Percentiles rank a stretch among this genome's conserved stretches.
Evolutionary conservation across 2,888 invertebrate species (phyloP).

Genomic region (Clistopyga incitator): DNA sequence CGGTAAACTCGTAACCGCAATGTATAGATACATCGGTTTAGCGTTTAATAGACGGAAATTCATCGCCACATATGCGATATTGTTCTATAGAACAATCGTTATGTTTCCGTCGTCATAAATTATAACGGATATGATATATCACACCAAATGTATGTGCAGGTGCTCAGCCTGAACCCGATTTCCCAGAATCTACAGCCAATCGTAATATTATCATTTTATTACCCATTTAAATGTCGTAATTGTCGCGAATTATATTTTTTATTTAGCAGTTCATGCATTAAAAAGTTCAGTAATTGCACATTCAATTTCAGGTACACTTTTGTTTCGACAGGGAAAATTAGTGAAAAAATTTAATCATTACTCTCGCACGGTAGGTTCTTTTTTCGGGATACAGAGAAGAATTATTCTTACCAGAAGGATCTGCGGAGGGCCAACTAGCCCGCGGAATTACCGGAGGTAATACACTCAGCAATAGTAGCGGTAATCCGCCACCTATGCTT

Average conservation of each 20-base stretch:
- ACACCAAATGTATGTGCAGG: not conserved
- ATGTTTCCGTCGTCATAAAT: not conserved
- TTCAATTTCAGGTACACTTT: too few relatives aligned
- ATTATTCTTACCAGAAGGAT: slow-evolving; percentile 83
- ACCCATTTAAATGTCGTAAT: not conserved
- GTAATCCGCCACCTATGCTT: slow-evolving; percentile 89
- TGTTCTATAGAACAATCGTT: not conserved
- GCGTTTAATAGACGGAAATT: not conserved
- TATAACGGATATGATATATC: not conserved
- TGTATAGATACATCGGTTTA: not conserved
- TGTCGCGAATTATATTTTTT: too few relatives aligned
- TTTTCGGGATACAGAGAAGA: not conserved
- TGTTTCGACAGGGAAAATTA: too few relatives aligned
- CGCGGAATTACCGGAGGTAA: slow-evolving; percentile 91
- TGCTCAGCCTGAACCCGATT: not conserved
- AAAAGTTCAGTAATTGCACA: not conserved
- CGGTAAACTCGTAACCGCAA: slow-evolving; percentile 10
- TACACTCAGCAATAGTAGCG: slow-evolving; percentile 89
- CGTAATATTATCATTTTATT: not conserved
- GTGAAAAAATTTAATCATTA: not conserved
- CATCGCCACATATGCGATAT: not conserved
- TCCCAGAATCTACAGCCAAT: not conserved
- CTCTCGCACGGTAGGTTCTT: slow-evolving; percentile 41
- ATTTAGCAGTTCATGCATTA: not conserved
- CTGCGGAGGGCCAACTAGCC: slow-evolving; percentile 92